phyloP scores from a whole-genome alignment of 2,888 invertebrate genomes.

The Conus canariensis region DNA sequence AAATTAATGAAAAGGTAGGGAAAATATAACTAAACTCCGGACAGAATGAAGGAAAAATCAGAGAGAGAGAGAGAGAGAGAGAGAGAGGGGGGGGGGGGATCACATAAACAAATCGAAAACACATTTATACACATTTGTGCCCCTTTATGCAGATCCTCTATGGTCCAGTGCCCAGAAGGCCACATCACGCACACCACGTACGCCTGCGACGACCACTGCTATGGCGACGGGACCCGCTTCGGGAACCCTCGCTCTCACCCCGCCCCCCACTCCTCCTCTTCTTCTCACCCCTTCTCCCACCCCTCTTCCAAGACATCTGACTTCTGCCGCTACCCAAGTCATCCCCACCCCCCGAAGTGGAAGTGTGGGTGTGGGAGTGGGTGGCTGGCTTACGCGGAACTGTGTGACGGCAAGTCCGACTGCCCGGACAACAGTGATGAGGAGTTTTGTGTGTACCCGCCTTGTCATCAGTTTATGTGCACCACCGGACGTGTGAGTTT shows the following conservation, averaged over 20 bases:
- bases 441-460: not conserved
- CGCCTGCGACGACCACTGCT: not conserved
- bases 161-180: not conserved
- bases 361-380: not conserved
- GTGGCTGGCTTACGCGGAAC: not conserved
- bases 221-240: not conserved
- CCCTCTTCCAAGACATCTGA: not conserved
- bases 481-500: not conserved
- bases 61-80: too few relatives aligned
- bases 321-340: not conserved
- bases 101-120: too few relatives aligned
- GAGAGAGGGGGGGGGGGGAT: too few relatives aligned
- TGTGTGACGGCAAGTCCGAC: constrained; percentile 1
- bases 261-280: not conserved
- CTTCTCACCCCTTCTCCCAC: not conserved
- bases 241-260: not conserved
- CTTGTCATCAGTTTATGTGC: not conserved
- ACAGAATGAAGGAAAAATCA: too few relatives aligned
- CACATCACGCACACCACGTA: not conserved
- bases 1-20: too few relatives aligned
- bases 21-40: too few relatives aligned
- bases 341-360: not conserved
- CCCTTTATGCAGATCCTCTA: not conserved
- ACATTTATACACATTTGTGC: too few relatives aligned
- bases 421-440: not conserved